Conservation (phyloP, 1,140 invertebrate genomes). For the Portunus trituberculatus region DNA sequence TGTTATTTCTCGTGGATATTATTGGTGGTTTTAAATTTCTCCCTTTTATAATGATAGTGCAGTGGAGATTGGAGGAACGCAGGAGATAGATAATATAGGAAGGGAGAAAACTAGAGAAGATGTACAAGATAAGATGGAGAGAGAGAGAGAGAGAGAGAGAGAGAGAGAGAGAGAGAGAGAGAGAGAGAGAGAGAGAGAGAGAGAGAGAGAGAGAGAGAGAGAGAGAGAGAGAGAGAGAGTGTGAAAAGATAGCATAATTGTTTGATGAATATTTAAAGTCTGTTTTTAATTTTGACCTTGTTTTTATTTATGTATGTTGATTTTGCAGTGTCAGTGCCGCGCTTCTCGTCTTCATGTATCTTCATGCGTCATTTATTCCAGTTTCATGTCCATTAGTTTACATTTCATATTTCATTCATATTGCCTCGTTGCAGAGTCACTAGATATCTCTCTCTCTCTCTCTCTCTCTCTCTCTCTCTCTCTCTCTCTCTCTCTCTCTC, state of each 20-base stretch:
- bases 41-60: no score
- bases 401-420: neutral
- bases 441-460: neutral
- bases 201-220: neutral
- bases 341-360: neutral
- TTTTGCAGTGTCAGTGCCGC: no score
- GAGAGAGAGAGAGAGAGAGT: neutral
- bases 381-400: neutral
- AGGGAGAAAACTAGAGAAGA: neutral
- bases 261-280: neutral
- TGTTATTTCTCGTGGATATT: no score
- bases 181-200: neutral
- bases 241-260: neutral
- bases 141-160: neutral
- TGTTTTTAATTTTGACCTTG: neutral
- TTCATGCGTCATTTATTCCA: neutral
- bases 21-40: no score
- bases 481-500: constrained; percentile 40
- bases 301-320: neutral
- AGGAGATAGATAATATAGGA: constrained; percentile 1
- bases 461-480: constrained; percentile 22
- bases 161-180: neutral
- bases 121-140: neutral
- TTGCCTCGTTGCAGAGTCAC: neutral
- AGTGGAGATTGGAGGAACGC: no score